Percentiles rank a stretch among this genome's conserved stretches.
Conservation (phyloP, 2,113 vertebrate genomes). For the Stigmatopora argus region DNA sequence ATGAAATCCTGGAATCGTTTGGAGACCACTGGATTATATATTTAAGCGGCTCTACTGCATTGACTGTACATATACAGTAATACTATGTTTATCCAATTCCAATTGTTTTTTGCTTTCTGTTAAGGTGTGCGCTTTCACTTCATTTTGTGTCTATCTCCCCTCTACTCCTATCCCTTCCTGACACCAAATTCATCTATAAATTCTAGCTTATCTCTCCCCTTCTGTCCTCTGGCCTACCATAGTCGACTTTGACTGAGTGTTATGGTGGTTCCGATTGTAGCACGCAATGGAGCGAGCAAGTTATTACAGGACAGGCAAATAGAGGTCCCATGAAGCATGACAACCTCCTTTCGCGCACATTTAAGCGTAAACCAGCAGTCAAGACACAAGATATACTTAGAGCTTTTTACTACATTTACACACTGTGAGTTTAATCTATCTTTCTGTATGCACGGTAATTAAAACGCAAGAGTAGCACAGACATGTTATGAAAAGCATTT, state of each 20-base stretch:
- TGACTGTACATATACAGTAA: background rate
- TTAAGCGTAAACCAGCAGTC: background rate
- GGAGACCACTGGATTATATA: background rate
- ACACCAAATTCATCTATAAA: constrained; percentile 43
- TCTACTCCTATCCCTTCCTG: constrained; percentile 10
- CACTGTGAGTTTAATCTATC: constrained; percentile 21
- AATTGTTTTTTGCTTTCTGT: background rate
- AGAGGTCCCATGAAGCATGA: constrained; percentile 60
- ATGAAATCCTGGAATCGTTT: too few species aligned
- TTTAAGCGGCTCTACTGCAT: background rate
- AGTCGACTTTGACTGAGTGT: constrained; percentile 51
- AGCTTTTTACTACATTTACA: constrained; percentile 2
- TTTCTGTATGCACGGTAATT: constrained; percentile 29
- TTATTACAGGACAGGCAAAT: constrained; percentile 69
- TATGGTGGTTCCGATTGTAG: constrained; percentile 51
- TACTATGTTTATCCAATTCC: background rate
- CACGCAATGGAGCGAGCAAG: constrained; percentile 60
- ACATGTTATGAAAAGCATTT: constrained; percentile 29
- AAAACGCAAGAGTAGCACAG: constrained; percentile 32
- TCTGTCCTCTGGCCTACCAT: constrained; percentile 13
- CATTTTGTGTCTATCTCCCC: background rate
- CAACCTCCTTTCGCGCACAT: constrained; percentile 35
- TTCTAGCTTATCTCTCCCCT: constrained; percentile 17
- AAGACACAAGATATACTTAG: constrained; percentile 3
- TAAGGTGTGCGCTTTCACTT: background rate